phyloP scores from a whole-genome alignment of 2,113 vertebrate genomes.

The Semicossyphus pulcher region DNA sequence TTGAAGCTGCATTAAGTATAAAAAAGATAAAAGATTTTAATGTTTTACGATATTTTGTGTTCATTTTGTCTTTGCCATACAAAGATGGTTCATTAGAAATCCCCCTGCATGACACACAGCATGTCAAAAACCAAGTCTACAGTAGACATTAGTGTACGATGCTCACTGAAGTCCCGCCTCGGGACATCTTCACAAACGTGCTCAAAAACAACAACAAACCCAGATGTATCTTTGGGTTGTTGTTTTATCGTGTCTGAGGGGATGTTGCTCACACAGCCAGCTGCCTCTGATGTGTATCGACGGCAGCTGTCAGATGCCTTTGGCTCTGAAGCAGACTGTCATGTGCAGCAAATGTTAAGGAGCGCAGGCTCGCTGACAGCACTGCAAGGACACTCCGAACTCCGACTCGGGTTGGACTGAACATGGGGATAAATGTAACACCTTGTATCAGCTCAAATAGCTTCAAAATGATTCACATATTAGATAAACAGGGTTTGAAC shows the following conservation, averaged over 20 bases:
- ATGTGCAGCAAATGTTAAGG: background rate
- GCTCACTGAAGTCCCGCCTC: no score
- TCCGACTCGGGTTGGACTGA: background rate
- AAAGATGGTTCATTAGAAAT: no score
- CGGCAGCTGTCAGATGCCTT: slow-evolving; percentile 32
- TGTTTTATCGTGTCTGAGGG: background rate
- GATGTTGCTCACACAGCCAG: background rate
- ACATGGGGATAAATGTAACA: background rate
- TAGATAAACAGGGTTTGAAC: accelerated
- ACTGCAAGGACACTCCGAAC: background rate
- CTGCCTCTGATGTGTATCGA: slow-evolving; percentile 19
- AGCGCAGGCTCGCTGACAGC: background rate
- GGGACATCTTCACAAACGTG: no score
- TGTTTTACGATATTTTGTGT: background rate
- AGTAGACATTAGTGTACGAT: no score
- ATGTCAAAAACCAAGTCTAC: no score
- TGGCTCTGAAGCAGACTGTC: background rate
- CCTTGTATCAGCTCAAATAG: background rate
- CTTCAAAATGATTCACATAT: background rate
- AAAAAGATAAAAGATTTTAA: no score
- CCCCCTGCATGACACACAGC: no score
- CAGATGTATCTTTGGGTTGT: background rate
- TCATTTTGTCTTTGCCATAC: background rate
- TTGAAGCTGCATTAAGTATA: background rate
- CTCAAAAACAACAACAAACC: background rate